Evolutionary conservation across 2,113 vertebrate species (phyloP).

Genomic region (Silurus asotus): DNA sequence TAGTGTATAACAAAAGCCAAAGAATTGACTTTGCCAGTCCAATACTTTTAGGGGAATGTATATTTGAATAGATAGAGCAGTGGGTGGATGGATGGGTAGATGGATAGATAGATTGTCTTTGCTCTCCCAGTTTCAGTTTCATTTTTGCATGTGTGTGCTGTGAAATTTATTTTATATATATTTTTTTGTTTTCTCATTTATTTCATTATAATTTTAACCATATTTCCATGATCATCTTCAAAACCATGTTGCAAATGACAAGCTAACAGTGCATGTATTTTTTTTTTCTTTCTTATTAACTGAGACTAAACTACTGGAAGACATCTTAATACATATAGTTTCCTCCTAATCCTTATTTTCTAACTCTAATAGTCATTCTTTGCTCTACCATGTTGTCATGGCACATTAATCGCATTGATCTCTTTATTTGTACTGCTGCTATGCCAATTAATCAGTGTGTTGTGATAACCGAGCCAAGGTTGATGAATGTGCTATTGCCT

Average conservation of each 20-base stretch:
- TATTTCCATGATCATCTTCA: conserved; percentile 57
- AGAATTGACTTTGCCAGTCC: neutral
- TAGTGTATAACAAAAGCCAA: neutral
- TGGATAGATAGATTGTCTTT: conserved; percentile 53
- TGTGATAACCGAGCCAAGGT: neutral
- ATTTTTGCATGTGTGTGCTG: conserved; percentile 40
- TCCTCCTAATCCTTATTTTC: neutral
- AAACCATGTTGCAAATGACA: conserved; percentile 41
- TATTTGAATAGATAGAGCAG: neutral
- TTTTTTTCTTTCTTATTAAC: conserved; percentile 48
- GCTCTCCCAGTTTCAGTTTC: conserved; percentile 57
- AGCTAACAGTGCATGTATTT: conserved; percentile 59
- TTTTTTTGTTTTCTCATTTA: neutral
- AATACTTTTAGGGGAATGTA: neutral
- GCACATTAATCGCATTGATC: conserved; percentile 13
- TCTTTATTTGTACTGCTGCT: conserved; percentile 34
- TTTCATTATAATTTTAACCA: conserved; percentile 49
- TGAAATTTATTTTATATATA: neutral
- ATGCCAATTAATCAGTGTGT: neutral
- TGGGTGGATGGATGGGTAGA: neutral
- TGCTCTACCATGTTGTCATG: conserved; percentile 10
- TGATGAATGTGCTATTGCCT: neutral
- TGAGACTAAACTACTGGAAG: conserved; percentile 5
- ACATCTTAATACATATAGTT: neutral
- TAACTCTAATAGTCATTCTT: conserved; percentile 11